A percentile compares a stretch with the other conserved stretches of the same genome.
phyloP scores from a whole-genome alignment of 1,140 invertebrate genomes.

The Heliconius hewitsoni region DNA sequence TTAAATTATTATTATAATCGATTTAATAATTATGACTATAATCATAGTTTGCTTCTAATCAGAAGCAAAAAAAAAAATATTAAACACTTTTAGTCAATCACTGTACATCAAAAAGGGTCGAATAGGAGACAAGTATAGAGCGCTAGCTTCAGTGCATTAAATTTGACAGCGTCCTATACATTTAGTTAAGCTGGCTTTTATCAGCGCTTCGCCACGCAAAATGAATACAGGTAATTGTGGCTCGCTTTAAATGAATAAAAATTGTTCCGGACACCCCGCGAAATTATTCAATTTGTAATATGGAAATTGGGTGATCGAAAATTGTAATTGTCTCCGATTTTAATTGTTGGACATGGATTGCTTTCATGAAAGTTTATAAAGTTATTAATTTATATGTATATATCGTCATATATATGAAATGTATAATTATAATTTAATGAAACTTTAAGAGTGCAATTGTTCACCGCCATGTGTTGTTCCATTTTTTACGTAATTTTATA shows the following conservation, averaged over 20 bases:
- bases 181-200: slow-evolving; percentile 58
- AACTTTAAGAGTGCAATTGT: too few species aligned
- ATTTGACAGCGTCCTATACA: slow-evolving; percentile 57
- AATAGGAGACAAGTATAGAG: slow-evolving; percentile 50
- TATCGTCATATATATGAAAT: neutral
- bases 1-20: too few species aligned
- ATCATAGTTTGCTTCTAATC: too few species aligned
- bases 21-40: too few species aligned
- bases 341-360: slow-evolving; percentile 23
- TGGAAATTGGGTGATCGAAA: slow-evolving; percentile 26
- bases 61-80: neutral
- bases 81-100: neutral
- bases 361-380: slow-evolving; percentile 8
- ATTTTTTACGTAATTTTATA: too few species aligned
- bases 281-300: slow-evolving; percentile 45
- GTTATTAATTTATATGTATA: neutral
- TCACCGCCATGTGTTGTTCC: too few species aligned
- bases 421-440: too few species aligned
- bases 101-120: slow-evolving; percentile 23
- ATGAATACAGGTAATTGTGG: slow-evolving; percentile 63
- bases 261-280: slow-evolving; percentile 36
- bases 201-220: slow-evolving; percentile 49
- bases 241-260: slow-evolving; percentile 55
- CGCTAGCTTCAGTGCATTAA: slow-evolving; percentile 59
- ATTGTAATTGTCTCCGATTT: slow-evolving; percentile 23